Evolutionary conservation across 2,797 vertebrate species (phyloP).

Genomic region (Sphenodon punctatus): DNA sequence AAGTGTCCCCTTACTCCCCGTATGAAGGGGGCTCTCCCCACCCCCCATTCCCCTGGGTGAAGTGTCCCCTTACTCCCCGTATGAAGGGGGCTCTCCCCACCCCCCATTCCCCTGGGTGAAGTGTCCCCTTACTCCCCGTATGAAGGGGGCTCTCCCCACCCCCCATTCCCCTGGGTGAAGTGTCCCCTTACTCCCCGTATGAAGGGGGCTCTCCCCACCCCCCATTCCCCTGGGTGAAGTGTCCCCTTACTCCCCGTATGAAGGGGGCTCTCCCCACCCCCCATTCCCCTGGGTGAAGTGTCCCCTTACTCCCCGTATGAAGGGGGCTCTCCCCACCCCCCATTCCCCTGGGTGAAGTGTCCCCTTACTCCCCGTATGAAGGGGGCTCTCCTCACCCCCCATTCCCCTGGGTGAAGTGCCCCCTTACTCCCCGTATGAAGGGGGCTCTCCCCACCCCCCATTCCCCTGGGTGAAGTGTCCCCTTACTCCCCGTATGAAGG

Average conservation of each 20-base stretch:
- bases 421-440: too few relatives aligned
- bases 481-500: too few relatives aligned
- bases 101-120: too few relatives aligned
- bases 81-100: too few relatives aligned
- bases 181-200: background rate
- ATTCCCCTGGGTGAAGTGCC: too few relatives aligned
- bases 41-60: too few relatives aligned
- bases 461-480: background rate
- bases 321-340: too few relatives aligned
- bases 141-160: background rate
- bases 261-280: constrained; percentile 12
- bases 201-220: background rate
- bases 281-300: constrained; percentile 3
- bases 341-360: background rate
- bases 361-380: background rate
- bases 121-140: background rate
- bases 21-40: background rate
- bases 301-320: too few relatives aligned
- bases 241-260: too few relatives aligned
- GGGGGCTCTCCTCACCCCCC: too few relatives aligned
- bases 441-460: background rate
- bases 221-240: background rate
- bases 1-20: too few relatives aligned
- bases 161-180: background rate
- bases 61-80: too few relatives aligned